phyloP scores from a whole-genome alignment of 2,888 invertebrate species.

The Dicycla oo region DNA sequence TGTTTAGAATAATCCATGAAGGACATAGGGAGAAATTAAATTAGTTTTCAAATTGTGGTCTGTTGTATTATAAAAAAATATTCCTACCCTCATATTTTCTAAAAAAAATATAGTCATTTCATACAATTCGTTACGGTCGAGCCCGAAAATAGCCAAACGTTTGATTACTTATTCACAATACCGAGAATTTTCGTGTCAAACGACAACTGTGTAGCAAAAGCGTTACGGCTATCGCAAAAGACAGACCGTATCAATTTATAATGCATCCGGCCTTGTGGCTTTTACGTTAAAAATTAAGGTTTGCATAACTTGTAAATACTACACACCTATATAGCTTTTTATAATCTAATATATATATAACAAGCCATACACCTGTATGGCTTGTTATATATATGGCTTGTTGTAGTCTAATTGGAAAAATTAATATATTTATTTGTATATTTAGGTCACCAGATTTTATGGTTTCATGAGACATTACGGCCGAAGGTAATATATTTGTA shows the following conservation, averaged over 20 bases:
- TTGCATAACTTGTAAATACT: background rate
- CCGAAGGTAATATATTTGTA: no score
- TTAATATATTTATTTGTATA: background rate
- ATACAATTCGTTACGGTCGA: background rate
- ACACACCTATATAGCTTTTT: no score
- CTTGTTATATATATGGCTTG: no score
- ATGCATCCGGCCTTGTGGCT: background rate
- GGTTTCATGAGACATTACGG: background rate
- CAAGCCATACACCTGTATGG: no score
- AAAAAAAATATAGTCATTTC: constrained; percentile 6
- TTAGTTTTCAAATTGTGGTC: background rate
- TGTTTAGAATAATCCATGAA: no score
- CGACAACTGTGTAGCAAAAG: constrained; percentile 23
- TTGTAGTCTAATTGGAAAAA: background rate
- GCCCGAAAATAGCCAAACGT: constrained; percentile 10
- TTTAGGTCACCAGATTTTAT: background rate
- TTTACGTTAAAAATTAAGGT: background rate
- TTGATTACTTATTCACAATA: constrained; percentile 28
- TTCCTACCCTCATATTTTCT: background rate
- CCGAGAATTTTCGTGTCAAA: constrained; percentile 8
- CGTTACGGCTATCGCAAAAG: background rate
- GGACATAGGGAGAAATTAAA: no score
- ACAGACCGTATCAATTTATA: background rate
- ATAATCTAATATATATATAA: no score
- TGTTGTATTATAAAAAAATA: background rate